A percentile compares a stretch with the other conserved stretches of the same genome.
Conservation (phyloP, 1,140 invertebrate species). For the Tetraneura akinire region DNA sequence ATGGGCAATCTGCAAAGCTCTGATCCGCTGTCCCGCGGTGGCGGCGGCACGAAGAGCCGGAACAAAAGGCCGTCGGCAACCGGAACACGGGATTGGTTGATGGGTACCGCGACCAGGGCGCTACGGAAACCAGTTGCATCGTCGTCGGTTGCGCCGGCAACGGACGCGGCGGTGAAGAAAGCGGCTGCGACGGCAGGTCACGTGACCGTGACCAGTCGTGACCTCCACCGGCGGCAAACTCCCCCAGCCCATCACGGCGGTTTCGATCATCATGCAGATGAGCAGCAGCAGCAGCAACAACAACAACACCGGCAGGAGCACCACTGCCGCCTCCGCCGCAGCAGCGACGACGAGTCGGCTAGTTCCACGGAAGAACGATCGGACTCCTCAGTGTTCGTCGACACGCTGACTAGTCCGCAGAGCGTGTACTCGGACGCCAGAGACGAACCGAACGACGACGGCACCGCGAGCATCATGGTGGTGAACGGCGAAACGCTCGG, state of each 20-base stretch:
- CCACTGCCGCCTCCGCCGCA: background rate
- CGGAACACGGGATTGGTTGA: conserved; percentile 38
- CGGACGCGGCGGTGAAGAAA: background rate
- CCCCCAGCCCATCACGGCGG: conserved; percentile 29
- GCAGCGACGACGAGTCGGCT: conserved; percentile 31
- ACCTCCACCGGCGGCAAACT: conserved; percentile 33
- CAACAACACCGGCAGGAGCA: background rate
- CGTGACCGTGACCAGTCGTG: conserved; percentile 49
- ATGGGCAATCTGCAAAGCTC: conserved; percentile 45
- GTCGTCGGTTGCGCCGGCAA: background rate
- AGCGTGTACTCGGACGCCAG: conserved; percentile 49
- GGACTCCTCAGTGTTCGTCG: conserved; percentile 52
- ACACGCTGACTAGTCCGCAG: conserved; percentile 53
- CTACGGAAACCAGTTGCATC: conserved; percentile 46
- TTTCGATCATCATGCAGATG: conserved; percentile 45
- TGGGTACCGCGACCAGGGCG: conserved; percentile 35
- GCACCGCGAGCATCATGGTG: background rate
- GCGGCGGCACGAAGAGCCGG: conserved; percentile 2
- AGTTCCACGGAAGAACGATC: conserved; percentile 47
- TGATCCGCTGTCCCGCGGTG: background rate
- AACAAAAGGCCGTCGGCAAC: conserved; percentile 32
- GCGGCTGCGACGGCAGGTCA: conserved; percentile 27
- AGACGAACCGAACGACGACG: conserved; percentile 44
- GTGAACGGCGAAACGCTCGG: conserved; percentile 39
- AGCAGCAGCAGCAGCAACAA: conserved; percentile 21